phyloP scores from a whole-genome alignment of 2,888 invertebrate genomes.

The Apamea epomidion region DNA sequence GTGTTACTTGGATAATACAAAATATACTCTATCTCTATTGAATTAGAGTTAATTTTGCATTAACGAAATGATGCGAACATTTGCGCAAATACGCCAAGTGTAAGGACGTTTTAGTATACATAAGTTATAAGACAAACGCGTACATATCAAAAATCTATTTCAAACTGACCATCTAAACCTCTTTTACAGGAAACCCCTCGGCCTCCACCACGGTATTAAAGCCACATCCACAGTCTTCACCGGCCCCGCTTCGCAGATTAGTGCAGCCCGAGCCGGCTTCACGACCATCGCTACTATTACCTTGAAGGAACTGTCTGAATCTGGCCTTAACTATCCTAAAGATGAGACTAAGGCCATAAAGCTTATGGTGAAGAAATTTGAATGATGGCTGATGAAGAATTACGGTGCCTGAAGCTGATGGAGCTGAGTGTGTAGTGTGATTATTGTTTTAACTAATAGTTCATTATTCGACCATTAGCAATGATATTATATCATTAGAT shows the following conservation, averaged over 20 bases:
- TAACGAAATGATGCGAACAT: background rate
- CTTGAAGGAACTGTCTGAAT: conserved; percentile 75
- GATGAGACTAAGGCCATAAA: conserved; percentile 76
- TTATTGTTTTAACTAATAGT: too few relatives aligned
- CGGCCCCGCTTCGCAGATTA: conserved; percentile 79
- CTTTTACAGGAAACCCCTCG: conserved; percentile 76
- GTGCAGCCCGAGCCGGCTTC: conserved; percentile 77
- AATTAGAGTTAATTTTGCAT: background rate
- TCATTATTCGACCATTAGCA: too few relatives aligned
- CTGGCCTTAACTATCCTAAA: conserved; percentile 76
- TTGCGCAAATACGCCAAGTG: conserved; percentile 1
- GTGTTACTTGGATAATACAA: background rate
- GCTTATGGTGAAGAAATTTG: conserved; percentile 77
- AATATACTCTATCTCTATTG: background rate
- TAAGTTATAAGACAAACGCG: background rate
- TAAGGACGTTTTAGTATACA: too few relatives aligned
- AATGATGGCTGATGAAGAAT: conserved; percentile 8
- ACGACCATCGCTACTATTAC: conserved; percentile 68
- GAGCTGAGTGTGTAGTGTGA: too few relatives aligned
- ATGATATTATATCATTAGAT: too few relatives aligned
- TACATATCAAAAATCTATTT: background rate
- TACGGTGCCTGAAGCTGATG: background rate
- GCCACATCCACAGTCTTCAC: conserved; percentile 82
- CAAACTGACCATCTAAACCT: background rate
- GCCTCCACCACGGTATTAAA: conserved; percentile 72